A percentile compares a stretch with the other conserved stretches of the same genome.
phyloP scores from a whole-genome alignment of 2,113 vertebrate genomes.

The Galemys pyrenaicus region DNA sequence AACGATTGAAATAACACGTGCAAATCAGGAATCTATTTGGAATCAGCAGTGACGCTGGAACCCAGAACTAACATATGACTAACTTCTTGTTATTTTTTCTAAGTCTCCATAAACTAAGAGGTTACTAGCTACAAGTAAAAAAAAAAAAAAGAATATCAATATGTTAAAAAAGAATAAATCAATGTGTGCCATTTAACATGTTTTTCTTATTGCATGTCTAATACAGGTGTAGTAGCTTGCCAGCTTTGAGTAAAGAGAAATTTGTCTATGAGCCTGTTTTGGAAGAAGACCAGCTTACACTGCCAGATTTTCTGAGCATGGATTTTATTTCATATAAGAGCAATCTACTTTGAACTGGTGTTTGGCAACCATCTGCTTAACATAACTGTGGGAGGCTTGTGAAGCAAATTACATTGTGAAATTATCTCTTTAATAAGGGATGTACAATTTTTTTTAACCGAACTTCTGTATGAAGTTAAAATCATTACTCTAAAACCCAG shows the following conservation, averaged over 20 bases:
- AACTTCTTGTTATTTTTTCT: neutral
- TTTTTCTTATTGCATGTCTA: constrained; percentile 19
- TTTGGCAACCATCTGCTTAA: constrained; percentile 74
- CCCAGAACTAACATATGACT: neutral
- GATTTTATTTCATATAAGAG: constrained; percentile 77
- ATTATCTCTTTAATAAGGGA: constrained; percentile 67
- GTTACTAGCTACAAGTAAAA: neutral
- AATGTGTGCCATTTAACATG: neutral
- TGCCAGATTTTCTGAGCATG: constrained; percentile 67
- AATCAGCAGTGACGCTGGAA: neutral
- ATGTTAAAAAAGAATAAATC: neutral
- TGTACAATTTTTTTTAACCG: constrained; percentile 44
- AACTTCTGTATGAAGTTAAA: constrained; percentile 60
- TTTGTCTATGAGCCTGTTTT: constrained; percentile 53
- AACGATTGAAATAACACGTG: neutral
- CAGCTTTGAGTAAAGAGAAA: constrained; percentile 56
- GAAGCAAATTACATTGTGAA: constrained; percentile 72
- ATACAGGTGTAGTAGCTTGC: constrained; percentile 47
- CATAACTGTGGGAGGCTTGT: constrained; percentile 62
- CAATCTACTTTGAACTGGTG: constrained; percentile 69
- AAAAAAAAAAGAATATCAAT: neutral
- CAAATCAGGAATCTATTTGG: neutral
- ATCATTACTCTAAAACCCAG: constrained; percentile 57
- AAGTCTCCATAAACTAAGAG: neutral
- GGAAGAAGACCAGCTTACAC: constrained; percentile 51